These are phyloP conservation scores for Podarcis cretensis DNA, from an alignment of 2,113 vertebrate species.

Conservation along the genomic window DNA sequence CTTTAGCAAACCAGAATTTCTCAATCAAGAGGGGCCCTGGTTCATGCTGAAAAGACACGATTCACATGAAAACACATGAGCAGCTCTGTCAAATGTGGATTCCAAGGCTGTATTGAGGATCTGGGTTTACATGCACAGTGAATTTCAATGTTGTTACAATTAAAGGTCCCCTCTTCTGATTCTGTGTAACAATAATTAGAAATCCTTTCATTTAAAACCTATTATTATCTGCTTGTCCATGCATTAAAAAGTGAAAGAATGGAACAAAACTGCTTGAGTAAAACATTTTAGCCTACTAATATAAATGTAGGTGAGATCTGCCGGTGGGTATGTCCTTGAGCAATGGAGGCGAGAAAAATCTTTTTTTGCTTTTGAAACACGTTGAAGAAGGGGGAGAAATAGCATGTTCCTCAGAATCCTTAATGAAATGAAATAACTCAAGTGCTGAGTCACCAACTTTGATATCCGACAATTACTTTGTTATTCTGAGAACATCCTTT, in stretches of 20 bases:
- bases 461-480: not conserved
- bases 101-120: not conserved
- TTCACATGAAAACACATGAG: not conserved
- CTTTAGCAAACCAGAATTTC: constrained; percentile 18
- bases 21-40: not conserved
- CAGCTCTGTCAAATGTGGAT: not conserved
- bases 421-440: constrained; percentile 8
- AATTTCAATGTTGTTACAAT: not conserved
- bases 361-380: constrained; percentile 42
- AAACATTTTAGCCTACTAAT: constrained; percentile 36
- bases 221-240: not conserved
- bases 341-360: constrained; percentile 14
- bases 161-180: not conserved
- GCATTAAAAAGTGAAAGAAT: not conserved
- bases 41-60: not conserved
- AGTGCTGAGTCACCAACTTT: constrained; percentile 11
- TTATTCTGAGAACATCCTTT: constrained; percentile 19
- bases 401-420: constrained; percentile 12
- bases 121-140: not conserved
- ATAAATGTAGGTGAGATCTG: constrained; percentile 32
- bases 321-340: constrained; percentile 13
- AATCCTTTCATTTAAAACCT: not conserved
- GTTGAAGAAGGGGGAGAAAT: constrained; percentile 10
- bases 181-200: not conserved
- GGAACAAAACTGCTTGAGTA: constrained; percentile 5